Base-by-base conservation (phyloP, 1,140 invertebrate genomes). In the Plodia interpunctella region DNA sequence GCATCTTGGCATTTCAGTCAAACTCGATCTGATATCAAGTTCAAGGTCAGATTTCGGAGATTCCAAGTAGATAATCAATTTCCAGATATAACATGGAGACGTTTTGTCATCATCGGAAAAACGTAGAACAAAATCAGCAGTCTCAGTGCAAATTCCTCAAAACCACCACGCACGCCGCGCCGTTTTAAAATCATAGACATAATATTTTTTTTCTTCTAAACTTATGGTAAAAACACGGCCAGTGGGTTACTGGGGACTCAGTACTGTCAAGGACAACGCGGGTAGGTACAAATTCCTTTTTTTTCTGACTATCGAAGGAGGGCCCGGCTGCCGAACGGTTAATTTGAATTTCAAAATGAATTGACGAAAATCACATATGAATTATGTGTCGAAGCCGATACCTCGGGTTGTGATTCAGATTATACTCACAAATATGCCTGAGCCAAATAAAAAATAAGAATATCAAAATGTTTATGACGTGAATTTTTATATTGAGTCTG, bases 281-380 rank as follows among this genome's bases (percentile, higher is more conserved):
- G 21, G 19, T 20, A 19, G 20, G 51, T 25, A n/a, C 5, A 8
- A 25, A n/a, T n/a, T 15, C 38, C 38, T 15, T 67, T 77, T 73
- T 72, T 75, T 69, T 62, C 56, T 52, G 35, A 49, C 25, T 44
- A 15, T 44, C 49, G 57, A 49, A 57, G 53, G 56, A 59, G 59
- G 57, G 54, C 60, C 58, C 55, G 56, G 55, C 57, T 55, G 66
- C 38, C 67, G 66, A 62, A 53, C 28, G 50, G 19, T 15, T 25
- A 49, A 78, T 80, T 75, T 76, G 72, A 83, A 80, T 83, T 83
- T 75, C 67, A 80, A 80, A 83, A 51, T 49, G 67, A 68, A 72
- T 74, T 78, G 69, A 75, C 74, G 52, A 78, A 80, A 81, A 80
- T 78, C 72, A 62, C 60, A 70, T 78, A 80, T 83, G 78, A 69